phyloP scores from a whole-genome alignment of 2,113 vertebrate species.

The Caretta caretta region DNA sequence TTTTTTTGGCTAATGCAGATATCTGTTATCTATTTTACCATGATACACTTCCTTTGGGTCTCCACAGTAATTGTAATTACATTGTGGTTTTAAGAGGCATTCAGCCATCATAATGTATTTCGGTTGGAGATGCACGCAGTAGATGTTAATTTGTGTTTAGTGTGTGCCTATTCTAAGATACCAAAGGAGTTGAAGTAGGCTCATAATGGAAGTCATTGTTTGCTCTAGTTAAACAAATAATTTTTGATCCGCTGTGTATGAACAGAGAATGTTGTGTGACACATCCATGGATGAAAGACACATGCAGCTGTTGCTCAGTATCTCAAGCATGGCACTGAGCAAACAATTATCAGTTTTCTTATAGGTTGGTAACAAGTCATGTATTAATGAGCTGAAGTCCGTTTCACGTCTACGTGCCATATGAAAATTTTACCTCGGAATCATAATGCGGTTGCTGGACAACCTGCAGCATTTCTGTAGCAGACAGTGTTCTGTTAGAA shows the following conservation, averaged over 20 bases:
- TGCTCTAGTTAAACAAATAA: conserved; percentile 81
- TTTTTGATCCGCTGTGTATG: conserved; percentile 42
- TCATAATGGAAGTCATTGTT: conserved; percentile 80
- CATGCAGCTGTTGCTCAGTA: conserved; percentile 52
- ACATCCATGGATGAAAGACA: conserved; percentile 73
- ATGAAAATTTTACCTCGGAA: conserved; percentile 51
- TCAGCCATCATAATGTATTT: neutral
- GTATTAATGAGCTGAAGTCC: conserved; percentile 52
- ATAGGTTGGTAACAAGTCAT: conserved; percentile 54
- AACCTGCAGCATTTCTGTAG: conserved; percentile 40
- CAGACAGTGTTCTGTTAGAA: conserved; percentile 13
- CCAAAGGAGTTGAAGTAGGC: conserved; percentile 64
- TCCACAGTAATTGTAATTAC: conserved; percentile 26
- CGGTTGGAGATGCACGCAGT: conserved; percentile 18
- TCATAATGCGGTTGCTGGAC: conserved; percentile 77
- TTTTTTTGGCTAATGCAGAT: neutral
- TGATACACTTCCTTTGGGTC: neutral
- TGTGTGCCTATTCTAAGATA: conserved; percentile 82
- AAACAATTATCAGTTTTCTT: conserved; percentile 78
- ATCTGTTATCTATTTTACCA: neutral
- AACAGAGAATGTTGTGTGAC: conserved; percentile 59
- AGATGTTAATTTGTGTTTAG: conserved; percentile 59
- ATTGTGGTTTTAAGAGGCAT: conserved; percentile 5
- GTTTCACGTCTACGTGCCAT: conserved; percentile 40
- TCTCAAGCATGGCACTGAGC: conserved; percentile 64